These are phyloP conservation scores for Criorhina ranunculi DNA, from an alignment of 2,888 invertebrate genomes.

Conservation along the genomic window DNA sequence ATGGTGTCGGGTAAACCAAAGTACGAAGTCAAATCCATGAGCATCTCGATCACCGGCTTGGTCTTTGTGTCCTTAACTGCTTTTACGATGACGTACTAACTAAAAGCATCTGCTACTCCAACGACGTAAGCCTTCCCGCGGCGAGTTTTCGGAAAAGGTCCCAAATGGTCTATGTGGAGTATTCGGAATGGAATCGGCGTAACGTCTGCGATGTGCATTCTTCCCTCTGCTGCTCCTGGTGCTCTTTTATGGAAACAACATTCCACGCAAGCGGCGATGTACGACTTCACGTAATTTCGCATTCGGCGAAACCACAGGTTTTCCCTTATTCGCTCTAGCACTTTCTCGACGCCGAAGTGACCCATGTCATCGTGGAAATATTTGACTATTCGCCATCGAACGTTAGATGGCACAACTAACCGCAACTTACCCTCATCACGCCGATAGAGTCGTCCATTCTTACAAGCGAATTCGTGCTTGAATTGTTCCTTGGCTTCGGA, in stretches of 20 bases:
- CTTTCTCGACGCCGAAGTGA: constrained; percentile 48
- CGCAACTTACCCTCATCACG: constrained; percentile 13
- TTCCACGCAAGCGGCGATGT: constrained; percentile 32
- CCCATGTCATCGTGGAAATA: constrained; percentile 41
- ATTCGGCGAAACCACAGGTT: constrained; percentile 36
- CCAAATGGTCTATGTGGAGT: constrained; percentile 48
- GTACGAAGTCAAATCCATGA: constrained; percentile 59
- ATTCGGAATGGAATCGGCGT: constrained; percentile 27
- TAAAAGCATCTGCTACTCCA: constrained; percentile 29
- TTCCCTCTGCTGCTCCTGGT: constrained; percentile 20
- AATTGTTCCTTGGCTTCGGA: constrained; percentile 15
- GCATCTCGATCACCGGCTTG: constrained; percentile 48
- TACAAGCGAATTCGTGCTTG: constrained; percentile 2
- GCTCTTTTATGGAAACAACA: constrained; percentile 36
- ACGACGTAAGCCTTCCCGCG: constrained; percentile 17
- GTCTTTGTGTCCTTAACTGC: constrained; percentile 40
- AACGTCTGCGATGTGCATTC: constrained; percentile 13
- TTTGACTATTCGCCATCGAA: constrained; percentile 39
- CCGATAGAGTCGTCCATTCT: constrained; percentile 26
- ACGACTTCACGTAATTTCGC: constrained; percentile 23
- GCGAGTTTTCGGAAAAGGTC: constrained; percentile 29
- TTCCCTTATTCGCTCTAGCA: background rate
- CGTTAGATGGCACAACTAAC: constrained; percentile 24
- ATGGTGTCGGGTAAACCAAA: constrained; percentile 56
- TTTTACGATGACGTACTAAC: constrained; percentile 19